These are phyloP conservation scores for Gadopsis bispinosus DNA, from an alignment of 2,797 vertebrate genomes.

Conservation along the genomic window DNA sequence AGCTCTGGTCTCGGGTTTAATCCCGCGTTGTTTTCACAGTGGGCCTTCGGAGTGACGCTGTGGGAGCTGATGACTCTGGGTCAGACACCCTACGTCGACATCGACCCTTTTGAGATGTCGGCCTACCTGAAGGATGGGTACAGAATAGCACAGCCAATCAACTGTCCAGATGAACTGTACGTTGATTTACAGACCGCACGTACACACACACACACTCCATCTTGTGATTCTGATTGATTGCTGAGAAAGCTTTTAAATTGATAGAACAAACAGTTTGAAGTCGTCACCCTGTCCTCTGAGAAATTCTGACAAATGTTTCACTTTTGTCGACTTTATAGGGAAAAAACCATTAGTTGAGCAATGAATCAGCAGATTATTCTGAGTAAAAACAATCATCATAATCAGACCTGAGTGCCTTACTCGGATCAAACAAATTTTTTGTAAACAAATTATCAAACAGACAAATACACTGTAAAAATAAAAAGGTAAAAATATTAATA, in stretches of 20 bases:
- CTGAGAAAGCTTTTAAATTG: neutral
- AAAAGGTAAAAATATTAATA: neutral
- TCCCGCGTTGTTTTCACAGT: conserved; percentile 82
- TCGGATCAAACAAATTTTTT: neutral
- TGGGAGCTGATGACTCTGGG: conserved; percentile 99
- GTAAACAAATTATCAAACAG: neutral
- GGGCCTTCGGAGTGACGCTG: conserved; percentile 97
- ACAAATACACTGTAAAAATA: neutral
- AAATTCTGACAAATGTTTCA: neutral
- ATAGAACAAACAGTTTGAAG: neutral
- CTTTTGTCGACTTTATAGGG: neutral
- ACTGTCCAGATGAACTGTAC: conserved; percentile 98
- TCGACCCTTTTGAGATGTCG: conserved; percentile 99
- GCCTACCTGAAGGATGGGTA: conserved; percentile 99
- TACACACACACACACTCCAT: neutral
- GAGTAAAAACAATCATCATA: neutral
- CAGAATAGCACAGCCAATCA: conserved; percentile 99
- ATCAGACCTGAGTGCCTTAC: neutral
- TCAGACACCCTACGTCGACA: conserved; percentile 98
- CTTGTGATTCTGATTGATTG: neutral
- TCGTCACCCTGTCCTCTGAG: neutral
- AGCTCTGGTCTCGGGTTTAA: neutral
- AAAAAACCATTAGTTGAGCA: neutral
- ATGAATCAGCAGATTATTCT: neutral
- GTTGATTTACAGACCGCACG: conserved; percentile 62